These are phyloP conservation scores for Pachyrhynchus sulphureomaculatus DNA, from an alignment of 1,140 invertebrate species.

Conservation along the genomic window DNA sequence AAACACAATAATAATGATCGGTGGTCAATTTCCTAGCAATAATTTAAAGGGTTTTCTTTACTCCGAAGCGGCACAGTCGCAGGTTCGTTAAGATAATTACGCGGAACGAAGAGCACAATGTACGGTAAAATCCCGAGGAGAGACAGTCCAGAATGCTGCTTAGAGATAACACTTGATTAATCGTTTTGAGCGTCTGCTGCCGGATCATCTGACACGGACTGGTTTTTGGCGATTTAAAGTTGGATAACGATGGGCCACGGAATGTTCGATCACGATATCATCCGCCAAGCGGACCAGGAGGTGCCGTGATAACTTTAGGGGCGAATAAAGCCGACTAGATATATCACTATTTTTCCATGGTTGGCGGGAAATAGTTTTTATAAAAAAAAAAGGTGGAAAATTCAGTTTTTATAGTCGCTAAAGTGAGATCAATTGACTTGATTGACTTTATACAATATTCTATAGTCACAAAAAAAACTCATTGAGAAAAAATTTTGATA, in stretches of 20 bases:
- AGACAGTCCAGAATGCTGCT: constrained; percentile 30
- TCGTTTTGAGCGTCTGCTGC: constrained; percentile 38
- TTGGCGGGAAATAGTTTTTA: too few species aligned
- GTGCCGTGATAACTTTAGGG: constrained; percentile 18
- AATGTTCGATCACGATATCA: constrained; percentile 43
- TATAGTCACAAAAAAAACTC: too few species aligned
- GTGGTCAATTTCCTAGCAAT: constrained; percentile 12
- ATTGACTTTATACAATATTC: too few species aligned
- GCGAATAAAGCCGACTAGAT: constrained; percentile 27
- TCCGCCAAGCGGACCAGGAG: constrained; percentile 11
- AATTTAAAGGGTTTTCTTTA: constrained; percentile 31
- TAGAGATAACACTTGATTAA: constrained; percentile 45
- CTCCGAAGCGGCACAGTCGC: constrained; percentile 27
- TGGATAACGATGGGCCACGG: constrained; percentile 41
- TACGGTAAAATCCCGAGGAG: constrained; percentile 32
- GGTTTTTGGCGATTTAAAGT: constrained; percentile 44
- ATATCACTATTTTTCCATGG: constrained; percentile 20
- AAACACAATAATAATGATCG: constrained; percentile 21
- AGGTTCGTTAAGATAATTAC: constrained; percentile 45
- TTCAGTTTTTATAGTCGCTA: too few species aligned
- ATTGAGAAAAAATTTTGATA: too few species aligned
- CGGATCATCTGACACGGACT: constrained; percentile 42
- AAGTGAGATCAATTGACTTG: too few species aligned
- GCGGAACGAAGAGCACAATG: constrained; percentile 41
- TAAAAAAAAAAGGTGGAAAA: too few species aligned